phyloP scores from a whole-genome alignment of 2,113 vertebrate genomes.

The Thalassoma bifasciatum region DNA sequence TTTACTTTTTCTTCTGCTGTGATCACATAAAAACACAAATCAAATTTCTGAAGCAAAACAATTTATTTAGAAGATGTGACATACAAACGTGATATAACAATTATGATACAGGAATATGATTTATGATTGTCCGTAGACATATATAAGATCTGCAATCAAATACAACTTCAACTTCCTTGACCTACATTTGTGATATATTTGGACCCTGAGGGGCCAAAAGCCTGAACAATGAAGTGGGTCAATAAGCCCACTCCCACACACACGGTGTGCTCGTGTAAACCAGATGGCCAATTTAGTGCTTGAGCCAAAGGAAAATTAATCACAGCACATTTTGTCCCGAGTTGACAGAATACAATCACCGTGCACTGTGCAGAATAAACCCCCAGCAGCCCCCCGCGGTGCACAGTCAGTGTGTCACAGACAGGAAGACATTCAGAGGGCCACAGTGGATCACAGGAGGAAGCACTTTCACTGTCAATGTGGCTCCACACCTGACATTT shows the following conservation, averaged over 20 bases:
- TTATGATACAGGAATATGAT: too few species aligned
- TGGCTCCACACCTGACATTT: not conserved
- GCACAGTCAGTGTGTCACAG: constrained; percentile 29
- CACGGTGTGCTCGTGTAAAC: constrained; percentile 26
- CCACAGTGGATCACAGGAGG: not conserved
- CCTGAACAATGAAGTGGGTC: constrained; percentile 58
- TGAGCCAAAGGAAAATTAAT: constrained; percentile 59
- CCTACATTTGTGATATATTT: constrained; percentile 53
- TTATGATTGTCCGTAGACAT: not conserved
- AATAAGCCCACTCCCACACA: constrained; percentile 59
- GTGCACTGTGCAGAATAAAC: constrained; percentile 30
- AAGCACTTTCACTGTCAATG: not conserved
- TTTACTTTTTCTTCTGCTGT: too few species aligned
- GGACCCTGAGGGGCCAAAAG: constrained; percentile 40
- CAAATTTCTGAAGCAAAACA: too few species aligned
- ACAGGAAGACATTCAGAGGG: constrained; percentile 6
- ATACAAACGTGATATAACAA: too few species aligned
- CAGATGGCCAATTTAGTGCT: constrained; percentile 73
- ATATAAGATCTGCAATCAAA: not conserved
- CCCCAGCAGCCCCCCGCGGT: constrained; percentile 26
- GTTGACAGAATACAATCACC: constrained; percentile 48
- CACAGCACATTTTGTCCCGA: constrained; percentile 52
- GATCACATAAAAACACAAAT: not conserved
- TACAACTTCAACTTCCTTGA: constrained; percentile 55
- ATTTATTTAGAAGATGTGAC: too few species aligned